These are phyloP conservation scores for Eristalinus sepulchralis DNA, from an alignment of 2,888 invertebrate species.

Conservation along the genomic window DNA sequence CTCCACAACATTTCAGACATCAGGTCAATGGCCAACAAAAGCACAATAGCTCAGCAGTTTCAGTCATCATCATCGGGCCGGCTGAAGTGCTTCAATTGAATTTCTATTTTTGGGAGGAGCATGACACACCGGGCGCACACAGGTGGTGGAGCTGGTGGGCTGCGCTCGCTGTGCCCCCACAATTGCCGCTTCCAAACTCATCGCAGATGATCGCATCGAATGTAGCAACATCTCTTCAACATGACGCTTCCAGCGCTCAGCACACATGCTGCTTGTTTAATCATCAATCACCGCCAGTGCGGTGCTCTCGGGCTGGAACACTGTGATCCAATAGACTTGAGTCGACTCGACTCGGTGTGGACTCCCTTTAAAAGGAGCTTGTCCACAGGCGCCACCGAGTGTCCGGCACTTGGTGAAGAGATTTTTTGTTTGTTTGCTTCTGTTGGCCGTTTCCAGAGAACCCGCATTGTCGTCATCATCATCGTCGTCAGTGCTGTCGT, in stretches of 20 bases:
- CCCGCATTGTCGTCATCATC: slow-evolving; percentile 62
- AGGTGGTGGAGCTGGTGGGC: slow-evolving; percentile 24
- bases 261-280: slow-evolving; percentile 40
- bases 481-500: slow-evolving; percentile 34
- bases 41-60: slow-evolving; percentile 10
- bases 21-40: slow-evolving; percentile 53
- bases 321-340: neutral
- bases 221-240: slow-evolving; percentile 34
- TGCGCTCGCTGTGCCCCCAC: slow-evolving; percentile 15
- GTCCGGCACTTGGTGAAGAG: slow-evolving; percentile 39
- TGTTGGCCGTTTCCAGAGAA: slow-evolving; percentile 57
- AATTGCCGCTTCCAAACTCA: slow-evolving; percentile 12
- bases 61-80: neutral
- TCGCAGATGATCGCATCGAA: slow-evolving; percentile 37
- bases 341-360: slow-evolving; percentile 27
- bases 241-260: slow-evolving; percentile 36
- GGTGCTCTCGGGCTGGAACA: neutral
- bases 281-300: slow-evolving; percentile 5
- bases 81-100: slow-evolving; percentile 31
- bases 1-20: neutral
- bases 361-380: slow-evolving; percentile 62
- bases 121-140: neutral
- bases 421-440: slow-evolving; percentile 32
- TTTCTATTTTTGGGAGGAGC: slow-evolving; percentile 52
- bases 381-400: slow-evolving; percentile 65